phyloP scores from a whole-genome alignment of 2,797 vertebrate genomes.

The Poecilia velifera region DNA sequence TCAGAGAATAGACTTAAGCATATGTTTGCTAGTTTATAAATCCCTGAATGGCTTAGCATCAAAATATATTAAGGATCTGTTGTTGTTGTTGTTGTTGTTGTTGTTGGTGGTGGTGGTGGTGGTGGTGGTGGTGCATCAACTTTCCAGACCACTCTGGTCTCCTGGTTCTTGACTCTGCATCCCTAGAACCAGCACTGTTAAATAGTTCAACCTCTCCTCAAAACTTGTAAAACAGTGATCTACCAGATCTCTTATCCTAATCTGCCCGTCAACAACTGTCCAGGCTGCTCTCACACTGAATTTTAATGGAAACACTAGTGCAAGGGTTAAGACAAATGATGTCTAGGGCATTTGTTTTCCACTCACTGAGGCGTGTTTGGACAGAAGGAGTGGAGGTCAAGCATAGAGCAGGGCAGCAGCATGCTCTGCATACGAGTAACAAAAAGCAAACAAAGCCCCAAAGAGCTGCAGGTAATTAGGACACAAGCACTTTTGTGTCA shows the following conservation, averaged over 20 bases:
- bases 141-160: no score
- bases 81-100: no score
- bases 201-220: conserved; percentile 32
- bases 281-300: not conserved
- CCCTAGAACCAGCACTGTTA: conserved; percentile 12
- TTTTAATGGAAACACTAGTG: conserved; percentile 31
- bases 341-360: conserved; percentile 8
- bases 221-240: conserved; percentile 13
- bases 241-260: conserved; percentile 21
- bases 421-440: conserved; percentile 6
- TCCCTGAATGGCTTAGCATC: no score
- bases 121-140: no score
- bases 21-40: no score
- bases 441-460: conserved; percentile 22
- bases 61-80: no score
- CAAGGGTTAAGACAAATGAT: conserved; percentile 18
- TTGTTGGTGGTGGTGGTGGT: no score
- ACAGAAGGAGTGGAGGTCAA: conserved; percentile 59
- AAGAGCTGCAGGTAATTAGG: conserved; percentile 40
- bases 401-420: conserved; percentile 6
- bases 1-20: no score
- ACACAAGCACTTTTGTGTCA: conserved; percentile 47
- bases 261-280: conserved; percentile 23
- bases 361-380: conserved; percentile 30
- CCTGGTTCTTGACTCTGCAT: no score